A percentile compares a stretch with the other conserved stretches of the same genome.
These are phyloP conservation scores for Scaptodrosophila lebanonensis DNA, from an alignment of 1,140 invertebrate species.

Conservation along the genomic window DNA sequence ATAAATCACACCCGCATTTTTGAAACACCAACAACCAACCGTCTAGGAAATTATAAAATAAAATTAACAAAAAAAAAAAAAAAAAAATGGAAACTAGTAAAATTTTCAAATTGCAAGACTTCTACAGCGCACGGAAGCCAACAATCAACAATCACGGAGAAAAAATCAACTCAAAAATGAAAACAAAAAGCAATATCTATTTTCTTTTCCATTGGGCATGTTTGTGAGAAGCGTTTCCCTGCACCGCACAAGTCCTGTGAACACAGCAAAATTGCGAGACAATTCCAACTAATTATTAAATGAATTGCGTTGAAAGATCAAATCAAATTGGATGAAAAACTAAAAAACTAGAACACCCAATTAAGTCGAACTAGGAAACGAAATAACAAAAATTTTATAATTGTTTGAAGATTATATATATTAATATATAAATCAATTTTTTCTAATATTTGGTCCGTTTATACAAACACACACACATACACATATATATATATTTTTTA, in stretches of 20 bases:
- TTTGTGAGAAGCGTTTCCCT: conserved; percentile 35
- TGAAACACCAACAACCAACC: conserved; percentile 42
- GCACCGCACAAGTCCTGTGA: conserved; percentile 13
- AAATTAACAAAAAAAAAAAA: conserved; percentile 41
- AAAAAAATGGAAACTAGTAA: conserved; percentile 58
- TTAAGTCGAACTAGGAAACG: too few species aligned
- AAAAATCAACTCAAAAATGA: too few species aligned
- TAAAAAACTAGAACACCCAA: too few species aligned
- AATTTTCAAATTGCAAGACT: conserved; percentile 58
- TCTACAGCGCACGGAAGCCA: conserved; percentile 48
- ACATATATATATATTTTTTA: background rate
- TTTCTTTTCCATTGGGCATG: conserved; percentile 16
- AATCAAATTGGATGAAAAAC: too few species aligned
- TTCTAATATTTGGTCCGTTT: background rate
- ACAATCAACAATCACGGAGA: conserved; percentile 17
- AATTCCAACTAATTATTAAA: conserved; percentile 28
- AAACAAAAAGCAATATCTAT: conserved; percentile 16
- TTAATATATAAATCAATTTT: too few species aligned
- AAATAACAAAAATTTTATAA: too few species aligned
- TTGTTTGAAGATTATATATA: too few species aligned
- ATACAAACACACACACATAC: conserved; percentile 5
- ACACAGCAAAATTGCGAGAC: conserved; percentile 16
- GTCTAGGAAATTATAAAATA: conserved; percentile 73
- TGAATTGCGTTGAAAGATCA: too few species aligned
- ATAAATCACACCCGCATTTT: conserved; percentile 12